Evolutionary conservation across 2,113 vertebrate genomes (phyloP).

Genomic region (Zosterops pallidus): DNA sequence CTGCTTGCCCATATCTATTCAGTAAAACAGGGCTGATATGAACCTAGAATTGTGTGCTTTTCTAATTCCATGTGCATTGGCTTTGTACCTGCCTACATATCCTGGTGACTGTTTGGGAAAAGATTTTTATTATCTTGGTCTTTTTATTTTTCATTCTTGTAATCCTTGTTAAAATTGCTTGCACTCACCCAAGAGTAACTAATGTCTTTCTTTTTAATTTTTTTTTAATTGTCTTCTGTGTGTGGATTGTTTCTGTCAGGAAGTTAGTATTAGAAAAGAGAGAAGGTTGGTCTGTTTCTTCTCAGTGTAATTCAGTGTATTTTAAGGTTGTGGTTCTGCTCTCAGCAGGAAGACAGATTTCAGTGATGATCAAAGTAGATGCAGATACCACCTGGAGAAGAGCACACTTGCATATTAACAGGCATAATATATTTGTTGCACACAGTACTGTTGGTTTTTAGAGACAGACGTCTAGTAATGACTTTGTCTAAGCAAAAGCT

Average conservation of each 20-base stretch:
- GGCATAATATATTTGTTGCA: neutral
- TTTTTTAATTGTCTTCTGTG: neutral
- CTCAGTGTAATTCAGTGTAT: neutral
- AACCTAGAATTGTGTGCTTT: neutral
- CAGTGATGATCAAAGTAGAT: neutral
- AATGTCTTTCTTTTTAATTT: neutral
- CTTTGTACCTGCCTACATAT: neutral
- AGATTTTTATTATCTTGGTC: accelerated
- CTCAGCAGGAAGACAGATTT: neutral
- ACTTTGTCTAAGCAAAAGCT: neutral
- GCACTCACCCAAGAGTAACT: neutral
- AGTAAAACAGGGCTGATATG: neutral
- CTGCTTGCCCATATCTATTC: neutral
- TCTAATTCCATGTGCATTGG: neutral
- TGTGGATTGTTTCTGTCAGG: neutral
- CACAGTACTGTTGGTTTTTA: neutral
- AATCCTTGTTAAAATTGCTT: neutral
- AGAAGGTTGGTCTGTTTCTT: neutral
- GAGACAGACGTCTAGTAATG: neutral
- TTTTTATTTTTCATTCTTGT: neutral
- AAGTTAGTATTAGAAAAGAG: neutral
- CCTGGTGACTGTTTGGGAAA: neutral
- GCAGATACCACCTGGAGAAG: neutral
- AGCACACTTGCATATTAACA: neutral
- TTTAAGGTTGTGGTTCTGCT: neutral